Conservation (phyloP, 2,888 invertebrate species). For the Drosophila monieri region DNA sequence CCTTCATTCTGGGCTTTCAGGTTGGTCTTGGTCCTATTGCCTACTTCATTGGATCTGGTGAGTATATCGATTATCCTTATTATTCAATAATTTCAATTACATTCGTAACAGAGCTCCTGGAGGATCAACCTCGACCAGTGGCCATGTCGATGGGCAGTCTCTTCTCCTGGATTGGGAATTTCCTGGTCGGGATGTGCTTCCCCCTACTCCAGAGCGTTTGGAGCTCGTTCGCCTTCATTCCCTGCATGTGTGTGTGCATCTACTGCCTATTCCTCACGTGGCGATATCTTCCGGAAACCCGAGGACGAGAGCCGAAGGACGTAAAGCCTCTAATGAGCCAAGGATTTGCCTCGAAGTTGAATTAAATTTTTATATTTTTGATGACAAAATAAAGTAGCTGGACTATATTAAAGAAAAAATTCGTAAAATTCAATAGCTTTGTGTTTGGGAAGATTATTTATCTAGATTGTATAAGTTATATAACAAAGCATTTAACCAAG, state of each 20-base stretch:
- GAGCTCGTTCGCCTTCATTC: constrained; percentile 89
- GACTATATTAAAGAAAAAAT: neutral
- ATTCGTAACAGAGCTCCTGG: constrained; percentile 88
- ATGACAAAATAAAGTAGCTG: neutral
- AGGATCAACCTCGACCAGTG: constrained; percentile 90
- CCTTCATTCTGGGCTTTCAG: constrained; percentile 91
- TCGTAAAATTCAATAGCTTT: too few species aligned
- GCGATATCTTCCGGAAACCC: constrained; percentile 77
- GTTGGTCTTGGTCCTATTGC: constrained; percentile 94
- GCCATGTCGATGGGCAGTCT: constrained; percentile 94
- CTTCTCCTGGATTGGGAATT: constrained; percentile 94
- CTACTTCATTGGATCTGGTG: constrained; percentile 92
- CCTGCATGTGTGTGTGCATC: constrained; percentile 86
- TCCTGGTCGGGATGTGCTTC: constrained; percentile 91
- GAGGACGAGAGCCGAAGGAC: constrained; percentile 70
- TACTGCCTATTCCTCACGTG: constrained; percentile 67
- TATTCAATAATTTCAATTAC: neutral
- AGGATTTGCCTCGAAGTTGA: constrained; percentile 85
- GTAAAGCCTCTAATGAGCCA: constrained; percentile 76
- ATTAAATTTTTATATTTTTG: neutral
- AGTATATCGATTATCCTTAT: constrained; percentile 34
- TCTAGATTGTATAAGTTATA: too few species aligned
- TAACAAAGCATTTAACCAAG: too few species aligned
- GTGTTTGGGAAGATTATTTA: too few species aligned
- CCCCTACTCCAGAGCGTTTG: constrained; percentile 86